Conservation (phyloP, 2,113 vertebrate species). For the Leptobrachium leishanense region DNA sequence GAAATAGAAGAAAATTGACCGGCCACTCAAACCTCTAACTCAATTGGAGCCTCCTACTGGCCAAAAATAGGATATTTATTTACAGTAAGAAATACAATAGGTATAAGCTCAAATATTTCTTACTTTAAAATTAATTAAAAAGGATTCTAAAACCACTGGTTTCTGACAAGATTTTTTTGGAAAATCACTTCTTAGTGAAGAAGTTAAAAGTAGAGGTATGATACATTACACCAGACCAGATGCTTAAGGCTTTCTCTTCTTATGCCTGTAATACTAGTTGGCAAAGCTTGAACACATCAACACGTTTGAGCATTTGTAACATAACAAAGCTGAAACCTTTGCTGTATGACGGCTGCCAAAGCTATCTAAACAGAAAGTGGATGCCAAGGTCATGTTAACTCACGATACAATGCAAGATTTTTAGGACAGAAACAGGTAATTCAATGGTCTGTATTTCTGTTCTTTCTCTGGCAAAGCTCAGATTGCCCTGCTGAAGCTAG, state of each 20-base stretch:
- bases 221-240: neutral
- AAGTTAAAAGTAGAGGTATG: neutral
- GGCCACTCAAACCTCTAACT: too few relatives aligned
- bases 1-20: too few relatives aligned
- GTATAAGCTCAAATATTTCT: too few relatives aligned
- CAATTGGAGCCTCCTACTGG: too few relatives aligned
- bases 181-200: too few relatives aligned
- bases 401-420: neutral
- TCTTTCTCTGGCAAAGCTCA: neutral
- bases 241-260: constrained; percentile 15
- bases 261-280: constrained; percentile 17
- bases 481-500: neutral
- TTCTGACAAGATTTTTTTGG: too few relatives aligned
- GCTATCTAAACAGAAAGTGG: constrained; percentile 10
- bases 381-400: constrained; percentile 31
- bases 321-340: constrained; percentile 11
- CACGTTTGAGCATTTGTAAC: constrained; percentile 14
- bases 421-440: too few relatives aligned
- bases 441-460: too few relatives aligned
- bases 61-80: too few relatives aligned
- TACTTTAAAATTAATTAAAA: too few relatives aligned
- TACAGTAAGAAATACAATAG: too few relatives aligned
- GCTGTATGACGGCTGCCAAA: neutral
- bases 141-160: too few relatives aligned
- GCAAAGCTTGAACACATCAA: constrained; percentile 14